Percentiles rank a stretch among this genome's conserved stretches.
These are phyloP conservation scores for Melieria crassipennis DNA, from an alignment of 2,888 invertebrate genomes.

Conservation along the genomic window DNA sequence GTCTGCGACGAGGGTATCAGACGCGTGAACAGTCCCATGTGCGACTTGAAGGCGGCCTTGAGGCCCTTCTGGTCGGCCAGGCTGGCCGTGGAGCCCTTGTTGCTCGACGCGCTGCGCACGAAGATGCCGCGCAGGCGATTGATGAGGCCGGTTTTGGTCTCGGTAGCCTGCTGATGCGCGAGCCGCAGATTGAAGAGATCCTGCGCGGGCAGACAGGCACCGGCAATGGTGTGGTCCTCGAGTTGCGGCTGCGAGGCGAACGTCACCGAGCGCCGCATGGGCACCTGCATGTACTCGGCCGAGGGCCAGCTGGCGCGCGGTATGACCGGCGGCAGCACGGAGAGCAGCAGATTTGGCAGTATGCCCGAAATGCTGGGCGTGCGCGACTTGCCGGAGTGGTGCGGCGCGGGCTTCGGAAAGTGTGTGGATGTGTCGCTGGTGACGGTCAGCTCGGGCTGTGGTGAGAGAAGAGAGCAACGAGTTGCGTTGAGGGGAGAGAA, in stretches of 20 bases:
- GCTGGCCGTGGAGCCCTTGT: conserved; percentile 71
- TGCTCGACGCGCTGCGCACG: conserved; percentile 72
- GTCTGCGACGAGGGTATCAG: conserved; percentile 74
- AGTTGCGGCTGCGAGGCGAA: conserved; percentile 76
- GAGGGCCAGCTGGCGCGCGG: conserved; percentile 83
- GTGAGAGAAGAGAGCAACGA: neutral
- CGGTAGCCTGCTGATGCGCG: conserved; percentile 68
- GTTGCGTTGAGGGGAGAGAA: neutral
- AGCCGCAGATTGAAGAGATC: conserved; percentile 71
- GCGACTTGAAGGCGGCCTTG: conserved; percentile 76
- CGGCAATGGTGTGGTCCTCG: conserved; percentile 64
- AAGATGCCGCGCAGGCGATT: conserved; percentile 71
- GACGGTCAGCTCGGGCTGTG: conserved; percentile 59
- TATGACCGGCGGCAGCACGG: conserved; percentile 79
- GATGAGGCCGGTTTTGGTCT: conserved; percentile 69
- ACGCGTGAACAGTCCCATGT: conserved; percentile 78
- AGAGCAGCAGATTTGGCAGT: conserved; percentile 75
- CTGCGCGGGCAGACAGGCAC: conserved; percentile 69
- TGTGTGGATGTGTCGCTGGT: conserved; percentile 53
- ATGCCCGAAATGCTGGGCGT: conserved; percentile 78
- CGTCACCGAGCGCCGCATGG: conserved; percentile 71
- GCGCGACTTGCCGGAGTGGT: conserved; percentile 58
- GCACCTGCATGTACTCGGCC: conserved; percentile 71
- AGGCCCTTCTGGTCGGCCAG: conserved; percentile 71
- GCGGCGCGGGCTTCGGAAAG: conserved; percentile 30